These are phyloP conservation scores for Anarhynchus alexandrinus DNA, from an alignment of 2,113 vertebrate genomes.

Conservation along the genomic window DNA sequence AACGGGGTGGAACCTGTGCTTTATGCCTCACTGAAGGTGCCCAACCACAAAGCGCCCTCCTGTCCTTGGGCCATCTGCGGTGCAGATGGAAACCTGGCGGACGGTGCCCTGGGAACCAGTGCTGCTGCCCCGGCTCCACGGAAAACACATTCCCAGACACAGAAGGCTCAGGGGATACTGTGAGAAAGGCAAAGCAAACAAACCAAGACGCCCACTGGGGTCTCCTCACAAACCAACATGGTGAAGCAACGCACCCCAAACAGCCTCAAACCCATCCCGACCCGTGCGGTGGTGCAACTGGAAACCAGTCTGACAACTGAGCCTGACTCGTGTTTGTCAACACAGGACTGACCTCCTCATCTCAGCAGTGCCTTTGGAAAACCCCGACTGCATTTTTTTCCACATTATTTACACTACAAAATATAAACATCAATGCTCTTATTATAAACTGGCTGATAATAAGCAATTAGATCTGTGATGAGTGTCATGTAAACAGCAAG, in stretches of 20 bases:
- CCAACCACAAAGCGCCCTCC: background rate
- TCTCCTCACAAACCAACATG: too few relatives aligned
- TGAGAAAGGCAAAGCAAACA: too few relatives aligned
- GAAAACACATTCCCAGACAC: too few relatives aligned
- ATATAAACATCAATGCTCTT: background rate
- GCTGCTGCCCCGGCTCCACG: too few relatives aligned
- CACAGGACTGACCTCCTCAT: too few relatives aligned
- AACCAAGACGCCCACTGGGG: too few relatives aligned
- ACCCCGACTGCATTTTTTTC: background rate
- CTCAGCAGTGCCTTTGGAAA: background rate
- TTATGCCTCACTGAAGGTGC: background rate
- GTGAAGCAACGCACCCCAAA: too few relatives aligned
- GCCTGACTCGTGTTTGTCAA: too few relatives aligned
- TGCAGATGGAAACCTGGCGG: background rate
- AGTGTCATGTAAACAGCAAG: background rate
- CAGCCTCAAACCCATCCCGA: too few relatives aligned
- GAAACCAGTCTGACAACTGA: too few relatives aligned
- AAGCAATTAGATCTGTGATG: background rate
- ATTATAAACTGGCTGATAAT: background rate
- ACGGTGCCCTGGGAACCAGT: background rate
- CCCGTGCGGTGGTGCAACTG: too few relatives aligned
- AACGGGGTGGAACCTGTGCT: background rate
- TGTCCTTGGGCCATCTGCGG: background rate
- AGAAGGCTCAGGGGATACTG: too few relatives aligned
- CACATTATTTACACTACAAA: background rate